Conservation (phyloP, 1,140 invertebrate genomes). For the Dreissena polymorpha region DNA sequence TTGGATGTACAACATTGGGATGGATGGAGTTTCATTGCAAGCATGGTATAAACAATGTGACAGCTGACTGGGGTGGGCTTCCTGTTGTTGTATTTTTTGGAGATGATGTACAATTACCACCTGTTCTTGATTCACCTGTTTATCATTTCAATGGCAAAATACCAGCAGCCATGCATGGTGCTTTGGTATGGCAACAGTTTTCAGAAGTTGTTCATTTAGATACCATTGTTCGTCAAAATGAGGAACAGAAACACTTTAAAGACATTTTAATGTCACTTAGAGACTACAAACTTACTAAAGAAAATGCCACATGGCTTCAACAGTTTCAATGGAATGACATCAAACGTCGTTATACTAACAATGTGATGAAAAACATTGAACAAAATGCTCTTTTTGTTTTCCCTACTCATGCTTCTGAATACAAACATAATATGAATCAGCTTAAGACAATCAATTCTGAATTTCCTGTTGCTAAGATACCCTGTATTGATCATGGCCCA, state of each 20-base stretch:
- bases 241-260: slow-evolving; percentile 38
- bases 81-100: slow-evolving; percentile 57
- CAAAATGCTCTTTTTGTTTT: slow-evolving; percentile 34
- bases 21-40: slow-evolving; percentile 55
- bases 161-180: slow-evolving; percentile 53
- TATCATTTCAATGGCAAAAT: slow-evolving; percentile 32
- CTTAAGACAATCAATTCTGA: slow-evolving; percentile 39
- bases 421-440: no score
- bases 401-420: slow-evolving; percentile 20
- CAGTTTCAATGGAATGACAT: slow-evolving; percentile 52
- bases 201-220: slow-evolving; percentile 40
- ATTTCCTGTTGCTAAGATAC: slow-evolving; percentile 44
- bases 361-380: background rate
- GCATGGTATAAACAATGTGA: slow-evolving; percentile 29
- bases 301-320: slow-evolving; percentile 51
- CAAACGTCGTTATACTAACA: slow-evolving; percentile 11
- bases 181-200: slow-evolving; percentile 53
- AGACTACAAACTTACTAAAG: slow-evolving; percentile 14
- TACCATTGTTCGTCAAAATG: slow-evolving; percentile 47
- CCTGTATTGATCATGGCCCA: slow-evolving; percentile 14
- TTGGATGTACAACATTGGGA: slow-evolving; percentile 41
- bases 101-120: slow-evolving; percentile 61
- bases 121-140: slow-evolving; percentile 56
- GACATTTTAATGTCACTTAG: slow-evolving; percentile 35
- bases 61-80: background rate